phyloP scores from a whole-genome alignment of 2,797 vertebrate genomes.

The Neostethus bicornis region DNA sequence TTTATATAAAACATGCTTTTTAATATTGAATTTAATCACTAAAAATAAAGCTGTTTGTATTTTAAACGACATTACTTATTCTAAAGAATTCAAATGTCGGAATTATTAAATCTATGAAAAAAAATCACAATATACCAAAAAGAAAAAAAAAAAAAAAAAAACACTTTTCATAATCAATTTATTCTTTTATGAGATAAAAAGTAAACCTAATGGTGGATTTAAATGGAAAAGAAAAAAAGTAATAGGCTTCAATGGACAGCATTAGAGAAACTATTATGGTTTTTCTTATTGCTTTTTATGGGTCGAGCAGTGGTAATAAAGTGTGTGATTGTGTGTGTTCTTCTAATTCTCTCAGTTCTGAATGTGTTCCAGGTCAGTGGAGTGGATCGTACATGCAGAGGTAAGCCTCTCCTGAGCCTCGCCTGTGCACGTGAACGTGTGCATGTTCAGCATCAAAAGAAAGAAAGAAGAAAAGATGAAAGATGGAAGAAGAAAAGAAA shows the following conservation, averaged over 20 bases:
- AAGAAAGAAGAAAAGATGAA: constrained; percentile 18
- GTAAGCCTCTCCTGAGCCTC: constrained; percentile 39
- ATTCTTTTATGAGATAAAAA: not conserved
- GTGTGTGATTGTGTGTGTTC: constrained; percentile 33
- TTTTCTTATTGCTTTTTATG: not conserved
- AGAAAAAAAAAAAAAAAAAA: too few species aligned
- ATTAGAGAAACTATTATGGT: not conserved
- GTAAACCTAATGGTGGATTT: not conserved
- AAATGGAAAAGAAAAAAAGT: not conserved
- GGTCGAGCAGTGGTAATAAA: constrained; percentile 5
- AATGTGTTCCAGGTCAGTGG: constrained; percentile 68
- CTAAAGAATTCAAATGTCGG: too few species aligned
- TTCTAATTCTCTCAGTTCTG: constrained; percentile 53
- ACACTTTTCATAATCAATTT: not conserved
- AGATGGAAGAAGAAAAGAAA: constrained; percentile 32
- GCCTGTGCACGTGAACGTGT: constrained; percentile 30
- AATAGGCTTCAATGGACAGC: not conserved
- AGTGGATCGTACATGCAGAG: constrained; percentile 58
- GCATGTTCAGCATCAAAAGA: constrained; percentile 36
- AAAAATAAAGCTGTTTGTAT: too few species aligned
- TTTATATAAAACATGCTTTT: too few species aligned
- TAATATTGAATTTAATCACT: too few species aligned
- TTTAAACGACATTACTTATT: too few species aligned
- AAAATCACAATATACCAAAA: too few species aligned
- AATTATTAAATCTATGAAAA: too few species aligned